Conservation (phyloP, 2,113 vertebrate genomes). For the Narcine bancroftii region DNA sequence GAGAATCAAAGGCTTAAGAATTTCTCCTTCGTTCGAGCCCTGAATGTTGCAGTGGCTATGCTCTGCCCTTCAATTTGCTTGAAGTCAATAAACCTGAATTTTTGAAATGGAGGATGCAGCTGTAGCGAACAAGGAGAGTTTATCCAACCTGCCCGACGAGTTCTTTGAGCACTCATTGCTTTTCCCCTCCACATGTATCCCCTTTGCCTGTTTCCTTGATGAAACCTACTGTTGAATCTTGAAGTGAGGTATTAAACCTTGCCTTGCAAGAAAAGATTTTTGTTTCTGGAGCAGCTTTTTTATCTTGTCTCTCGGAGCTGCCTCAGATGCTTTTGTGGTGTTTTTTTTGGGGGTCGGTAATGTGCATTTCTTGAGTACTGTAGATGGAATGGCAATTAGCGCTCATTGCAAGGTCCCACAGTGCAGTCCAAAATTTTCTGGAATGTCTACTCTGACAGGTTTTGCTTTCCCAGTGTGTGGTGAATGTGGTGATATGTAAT, state of each 20-base stretch:
- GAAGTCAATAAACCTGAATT: too few species aligned
- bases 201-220: not conserved
- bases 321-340: not conserved
- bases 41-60: too few species aligned
- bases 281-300: not conserved
- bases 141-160: not conserved
- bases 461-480: not conserved
- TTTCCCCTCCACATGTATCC: not conserved
- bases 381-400: not conserved
- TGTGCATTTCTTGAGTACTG: not conserved
- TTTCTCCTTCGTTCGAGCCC: too few species aligned
- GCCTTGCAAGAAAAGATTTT: not conserved
- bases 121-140: not conserved
- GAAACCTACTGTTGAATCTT: not conserved
- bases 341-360: too few species aligned
- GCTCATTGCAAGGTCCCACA: not conserved
- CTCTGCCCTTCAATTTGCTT: too few species aligned
- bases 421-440: not conserved
- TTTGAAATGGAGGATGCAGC: too few species aligned
- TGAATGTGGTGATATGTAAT: too few species aligned
- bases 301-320: too few species aligned
- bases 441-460: not conserved
- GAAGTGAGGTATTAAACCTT: not conserved
- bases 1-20: not conserved
- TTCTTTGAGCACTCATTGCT: not conserved